Evolutionary conservation across 2,888 invertebrate genomes (phyloP).

Genomic region (Drosophila neotestacea): DNA sequence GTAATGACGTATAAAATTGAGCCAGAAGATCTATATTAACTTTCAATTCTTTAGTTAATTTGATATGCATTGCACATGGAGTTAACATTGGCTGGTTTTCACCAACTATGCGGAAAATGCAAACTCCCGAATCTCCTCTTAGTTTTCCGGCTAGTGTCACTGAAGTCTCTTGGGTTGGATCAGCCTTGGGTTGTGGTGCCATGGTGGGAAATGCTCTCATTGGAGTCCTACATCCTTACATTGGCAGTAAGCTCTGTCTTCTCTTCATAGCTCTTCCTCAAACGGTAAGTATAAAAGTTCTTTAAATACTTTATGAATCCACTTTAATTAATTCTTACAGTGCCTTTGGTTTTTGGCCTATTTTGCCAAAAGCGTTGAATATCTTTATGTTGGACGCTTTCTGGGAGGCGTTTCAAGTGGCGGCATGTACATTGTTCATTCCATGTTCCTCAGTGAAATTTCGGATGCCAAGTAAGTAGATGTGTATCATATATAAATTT

Average conservation of each 20-base stretch:
- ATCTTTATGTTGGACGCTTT: conserved; percentile 66
- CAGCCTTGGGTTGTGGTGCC: conserved; percentile 77
- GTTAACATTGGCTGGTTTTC: conserved; percentile 83
- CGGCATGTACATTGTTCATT: conserved; percentile 72
- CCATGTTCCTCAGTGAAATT: conserved; percentile 75
- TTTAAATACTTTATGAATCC: background rate
- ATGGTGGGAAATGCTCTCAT: conserved; percentile 75
- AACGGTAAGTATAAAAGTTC: conserved; percentile 61
- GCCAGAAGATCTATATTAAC: background rate
- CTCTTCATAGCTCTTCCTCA: conserved; percentile 78
- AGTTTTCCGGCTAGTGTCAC: conserved; percentile 58
- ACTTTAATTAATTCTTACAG: conserved; percentile 33
- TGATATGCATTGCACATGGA: conserved; percentile 83
- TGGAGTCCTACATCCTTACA: conserved; percentile 62
- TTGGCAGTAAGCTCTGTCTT: conserved; percentile 76
- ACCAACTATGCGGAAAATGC: conserved; percentile 78
- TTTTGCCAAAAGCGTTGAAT: conserved; percentile 58
- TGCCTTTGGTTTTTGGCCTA: conserved; percentile 70
- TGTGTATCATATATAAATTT: background rate
- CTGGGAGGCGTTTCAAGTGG: conserved; percentile 75
- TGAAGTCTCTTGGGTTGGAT: conserved; percentile 83
- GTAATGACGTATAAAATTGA: conserved; percentile 36
- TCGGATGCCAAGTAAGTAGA: conserved; percentile 73
- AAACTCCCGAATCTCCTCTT: conserved; percentile 66
- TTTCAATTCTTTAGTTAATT: conserved; percentile 69